A percentile compares a stretch with the other conserved stretches of the same genome.
Conservation (phyloP, 1,140 invertebrate genomes). For the Planococcus citri region DNA sequence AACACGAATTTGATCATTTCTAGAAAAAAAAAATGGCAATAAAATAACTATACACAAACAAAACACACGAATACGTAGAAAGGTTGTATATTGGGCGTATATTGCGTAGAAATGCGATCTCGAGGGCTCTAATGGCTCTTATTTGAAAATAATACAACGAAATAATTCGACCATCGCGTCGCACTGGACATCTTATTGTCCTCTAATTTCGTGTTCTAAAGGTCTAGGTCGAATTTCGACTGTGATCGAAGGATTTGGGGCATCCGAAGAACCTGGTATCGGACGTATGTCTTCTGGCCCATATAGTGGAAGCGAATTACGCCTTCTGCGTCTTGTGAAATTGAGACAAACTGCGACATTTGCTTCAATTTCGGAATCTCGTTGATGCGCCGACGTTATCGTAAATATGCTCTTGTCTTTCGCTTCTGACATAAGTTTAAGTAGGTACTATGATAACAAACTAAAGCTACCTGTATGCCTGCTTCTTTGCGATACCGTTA, state of each 20-base stretch:
- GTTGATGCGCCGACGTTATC: neutral
- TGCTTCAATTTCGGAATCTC: neutral
- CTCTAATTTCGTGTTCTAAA: too few species aligned
- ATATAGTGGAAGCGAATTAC: neutral
- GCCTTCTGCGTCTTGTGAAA: neutral
- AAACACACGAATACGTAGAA: too few species aligned
- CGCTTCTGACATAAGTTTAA: neutral
- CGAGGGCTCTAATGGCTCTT: too few species aligned
- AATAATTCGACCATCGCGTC: too few species aligned
- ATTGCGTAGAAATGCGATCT: too few species aligned
- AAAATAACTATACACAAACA: neutral
- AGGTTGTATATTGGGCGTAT: neutral
- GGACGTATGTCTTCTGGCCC: neutral
- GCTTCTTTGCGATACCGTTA: too few species aligned
- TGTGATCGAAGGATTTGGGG: neutral
- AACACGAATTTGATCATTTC: neutral
- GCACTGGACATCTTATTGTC: too few species aligned
- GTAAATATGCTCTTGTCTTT: slow-evolving; percentile 8
- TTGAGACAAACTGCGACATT: neutral
- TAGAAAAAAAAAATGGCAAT: neutral
- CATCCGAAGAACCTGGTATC: neutral
- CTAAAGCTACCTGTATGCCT: too few species aligned
- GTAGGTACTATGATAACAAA: neutral
- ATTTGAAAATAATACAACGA: too few species aligned
- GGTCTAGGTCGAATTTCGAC: neutral